phyloP scores from a whole-genome alignment of 2,113 vertebrate genomes.

The Microtus richardsoni region DNA sequence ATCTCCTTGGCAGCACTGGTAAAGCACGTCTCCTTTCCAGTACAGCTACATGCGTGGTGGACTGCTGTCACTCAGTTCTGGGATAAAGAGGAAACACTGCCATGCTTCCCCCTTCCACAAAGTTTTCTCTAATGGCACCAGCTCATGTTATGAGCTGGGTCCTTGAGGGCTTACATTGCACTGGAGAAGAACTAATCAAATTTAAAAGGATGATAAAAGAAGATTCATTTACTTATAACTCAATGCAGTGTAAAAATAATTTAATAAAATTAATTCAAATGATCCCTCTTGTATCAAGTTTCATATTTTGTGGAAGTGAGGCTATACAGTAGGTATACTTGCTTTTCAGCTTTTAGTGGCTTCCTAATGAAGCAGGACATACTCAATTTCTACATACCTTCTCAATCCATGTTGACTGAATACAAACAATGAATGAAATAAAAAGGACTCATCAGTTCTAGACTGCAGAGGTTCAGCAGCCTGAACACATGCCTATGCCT shows the following conservation, averaged over 20 bases:
- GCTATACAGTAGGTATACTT: not conserved
- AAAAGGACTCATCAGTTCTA: not conserved
- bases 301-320: constrained; percentile 3
- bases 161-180: not conserved
- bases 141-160: constrained; percentile 22
- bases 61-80: not conserved
- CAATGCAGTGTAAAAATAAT: constrained; percentile 23
- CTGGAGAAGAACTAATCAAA: constrained; percentile 45
- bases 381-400: not conserved
- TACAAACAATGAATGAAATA: not conserved
- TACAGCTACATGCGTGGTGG: not conserved
- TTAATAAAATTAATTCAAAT: constrained; percentile 44
- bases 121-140: not conserved
- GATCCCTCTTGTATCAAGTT: constrained; percentile 11
- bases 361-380: not conserved
- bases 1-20: not conserved
- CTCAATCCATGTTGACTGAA: not conserved
- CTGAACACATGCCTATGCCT: not conserved
- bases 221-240: constrained; percentile 44
- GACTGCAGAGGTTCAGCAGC: not conserved
- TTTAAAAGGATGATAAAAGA: constrained; percentile 35
- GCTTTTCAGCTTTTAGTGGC: not conserved
- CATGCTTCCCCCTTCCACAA: not conserved
- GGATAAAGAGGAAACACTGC: not conserved
- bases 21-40: not conserved